Evolutionary conservation across 2,888 invertebrate genomes (phyloP).

Genomic region (Pinctada fucata): DNA sequence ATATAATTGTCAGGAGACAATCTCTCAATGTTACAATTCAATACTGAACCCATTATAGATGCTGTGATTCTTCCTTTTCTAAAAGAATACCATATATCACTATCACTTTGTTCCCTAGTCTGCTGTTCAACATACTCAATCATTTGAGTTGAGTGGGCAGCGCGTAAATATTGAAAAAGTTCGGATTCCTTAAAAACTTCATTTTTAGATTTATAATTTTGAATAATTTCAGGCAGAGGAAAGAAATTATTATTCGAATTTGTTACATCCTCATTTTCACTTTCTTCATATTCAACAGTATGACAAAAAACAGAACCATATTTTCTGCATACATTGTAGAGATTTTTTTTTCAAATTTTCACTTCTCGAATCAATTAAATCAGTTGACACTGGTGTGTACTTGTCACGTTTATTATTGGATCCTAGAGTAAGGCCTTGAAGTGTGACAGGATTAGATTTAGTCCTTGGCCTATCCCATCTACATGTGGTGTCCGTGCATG

Average conservation of each 20-base stretch:
- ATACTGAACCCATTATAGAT: slow-evolving; percentile 18
- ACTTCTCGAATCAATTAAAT: not conserved
- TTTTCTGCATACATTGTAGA: not conserved
- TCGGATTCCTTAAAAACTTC: not conserved
- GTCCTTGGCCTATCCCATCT: slow-evolving; percentile 25
- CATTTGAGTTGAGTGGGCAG: slow-evolving; percentile 17
- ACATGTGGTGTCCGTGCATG: slow-evolving; percentile 20
- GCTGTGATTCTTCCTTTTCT: slow-evolving; percentile 27
- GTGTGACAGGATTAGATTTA: slow-evolving; percentile 13
- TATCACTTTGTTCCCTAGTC: slow-evolving; percentile 16
- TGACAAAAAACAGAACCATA: not conserved
- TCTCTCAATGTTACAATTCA: slow-evolving; percentile 26
- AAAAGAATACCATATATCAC: slow-evolving; percentile 19
- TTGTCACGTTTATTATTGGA: not conserved
- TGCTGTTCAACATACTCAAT: slow-evolving; percentile 14
- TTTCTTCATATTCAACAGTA: not conserved
- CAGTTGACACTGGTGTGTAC: not conserved
- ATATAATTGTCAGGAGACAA: slow-evolving; percentile 17
- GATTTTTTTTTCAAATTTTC: slow-evolving; percentile 12
- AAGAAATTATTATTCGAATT: not conserved
- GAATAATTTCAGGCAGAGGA: not conserved
- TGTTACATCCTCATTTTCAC: not conserved
- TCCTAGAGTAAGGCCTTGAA: not conserved
- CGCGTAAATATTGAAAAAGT: slow-evolving; percentile 2
- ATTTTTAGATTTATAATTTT: not conserved